Conservation (phyloP, 2,113 vertebrate species). For the Stictonetta naevosa region DNA sequence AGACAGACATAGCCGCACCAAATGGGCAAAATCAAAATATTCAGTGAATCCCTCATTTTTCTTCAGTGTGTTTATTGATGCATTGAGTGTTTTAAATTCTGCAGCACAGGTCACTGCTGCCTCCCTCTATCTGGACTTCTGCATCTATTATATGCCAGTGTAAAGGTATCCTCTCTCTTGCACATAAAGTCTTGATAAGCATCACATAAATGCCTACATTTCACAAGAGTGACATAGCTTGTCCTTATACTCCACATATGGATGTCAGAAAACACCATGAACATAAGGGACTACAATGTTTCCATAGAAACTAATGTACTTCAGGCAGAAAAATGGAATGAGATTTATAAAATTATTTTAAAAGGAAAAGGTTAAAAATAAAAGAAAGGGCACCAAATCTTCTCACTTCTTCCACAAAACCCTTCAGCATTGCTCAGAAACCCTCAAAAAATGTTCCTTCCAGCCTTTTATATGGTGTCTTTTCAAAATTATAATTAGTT, state of each 20-base stretch:
- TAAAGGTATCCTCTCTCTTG: background rate
- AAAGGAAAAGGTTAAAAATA: background rate
- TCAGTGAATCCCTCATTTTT: background rate
- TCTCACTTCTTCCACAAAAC: background rate
- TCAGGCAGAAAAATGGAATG: slow-evolving; percentile 30
- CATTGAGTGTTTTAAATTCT: background rate
- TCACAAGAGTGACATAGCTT: slow-evolving; percentile 34
- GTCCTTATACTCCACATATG: slow-evolving; percentile 26
- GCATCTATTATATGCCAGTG: background rate
- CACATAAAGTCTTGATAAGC: background rate
- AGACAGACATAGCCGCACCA: background rate
- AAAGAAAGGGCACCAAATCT: background rate
- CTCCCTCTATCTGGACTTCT: background rate
- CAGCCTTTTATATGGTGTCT: background rate
- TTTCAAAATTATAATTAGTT: background rate
- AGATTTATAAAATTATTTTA: slow-evolving; percentile 2
- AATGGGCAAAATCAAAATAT: background rate
- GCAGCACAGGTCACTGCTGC: background rate
- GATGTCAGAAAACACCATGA: slow-evolving; percentile 38
- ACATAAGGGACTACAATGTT: slow-evolving; percentile 47
- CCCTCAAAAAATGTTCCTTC: background rate
- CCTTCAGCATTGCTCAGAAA: background rate
- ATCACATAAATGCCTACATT: slow-evolving; percentile 18
- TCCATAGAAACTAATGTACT: slow-evolving; percentile 63
- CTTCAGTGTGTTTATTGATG: background rate